Evolutionary conservation across 1,140 invertebrate genomes (phyloP).

Genomic region (Lethrus apterus): DNA sequence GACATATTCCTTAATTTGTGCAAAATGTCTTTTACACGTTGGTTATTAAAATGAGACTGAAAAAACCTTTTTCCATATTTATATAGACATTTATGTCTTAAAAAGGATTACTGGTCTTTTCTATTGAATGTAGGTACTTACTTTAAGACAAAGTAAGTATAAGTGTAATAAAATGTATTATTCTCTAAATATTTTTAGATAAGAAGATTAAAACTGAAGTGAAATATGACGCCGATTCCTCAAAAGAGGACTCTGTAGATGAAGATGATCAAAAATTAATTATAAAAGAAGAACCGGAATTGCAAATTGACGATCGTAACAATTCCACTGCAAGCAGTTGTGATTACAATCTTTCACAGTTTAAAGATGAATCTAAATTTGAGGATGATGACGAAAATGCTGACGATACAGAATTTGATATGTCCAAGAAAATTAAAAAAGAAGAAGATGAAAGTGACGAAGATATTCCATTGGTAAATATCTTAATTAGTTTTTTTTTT

Average conservation of each 20-base stretch:
- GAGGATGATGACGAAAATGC: constrained; percentile 21
- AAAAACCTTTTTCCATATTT: too few species aligned
- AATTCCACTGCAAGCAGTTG: constrained; percentile 54
- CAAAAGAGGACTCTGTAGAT: constrained; percentile 29
- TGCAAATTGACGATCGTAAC: constrained; percentile 38
- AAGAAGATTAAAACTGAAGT: constrained; percentile 35
- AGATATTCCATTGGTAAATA: constrained; percentile 67
- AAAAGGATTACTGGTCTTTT: too few species aligned
- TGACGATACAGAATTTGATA: constrained; percentile 41
- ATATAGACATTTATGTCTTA: too few species aligned
- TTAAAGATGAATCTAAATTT: constrained; percentile 45
- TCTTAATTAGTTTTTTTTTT: constrained; percentile 10
- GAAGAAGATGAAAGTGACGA: constrained; percentile 58
- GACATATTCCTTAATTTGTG: too few species aligned
- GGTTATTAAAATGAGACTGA: too few species aligned
- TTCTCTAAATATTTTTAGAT: constrained; percentile 20
- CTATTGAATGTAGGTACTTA: too few species aligned
- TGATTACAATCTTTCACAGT: constrained; percentile 59
- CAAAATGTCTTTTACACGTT: too few species aligned
- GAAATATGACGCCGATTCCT: constrained; percentile 29
- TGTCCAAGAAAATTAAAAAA: constrained; percentile 39
- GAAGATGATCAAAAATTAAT: constrained; percentile 37
- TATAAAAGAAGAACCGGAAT: constrained; percentile 34
- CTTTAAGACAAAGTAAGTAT: constrained; percentile 3
- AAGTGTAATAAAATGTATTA: neutral